Conservation (phyloP, 2,888 invertebrate species). For the Tanypteryx hageni region DNA sequence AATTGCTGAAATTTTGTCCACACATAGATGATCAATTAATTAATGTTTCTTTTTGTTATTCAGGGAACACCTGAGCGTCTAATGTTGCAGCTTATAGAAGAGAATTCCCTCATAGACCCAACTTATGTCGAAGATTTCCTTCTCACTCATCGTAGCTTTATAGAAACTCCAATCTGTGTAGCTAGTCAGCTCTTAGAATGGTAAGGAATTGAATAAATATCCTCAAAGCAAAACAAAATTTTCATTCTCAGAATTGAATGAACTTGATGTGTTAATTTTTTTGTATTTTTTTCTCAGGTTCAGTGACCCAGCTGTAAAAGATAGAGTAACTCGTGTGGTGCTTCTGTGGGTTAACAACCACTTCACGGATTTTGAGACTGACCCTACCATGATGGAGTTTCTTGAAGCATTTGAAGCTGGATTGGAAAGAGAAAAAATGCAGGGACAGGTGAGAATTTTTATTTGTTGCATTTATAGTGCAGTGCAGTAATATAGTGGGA, state of each 20-base stretch:
- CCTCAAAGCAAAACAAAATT: neutral
- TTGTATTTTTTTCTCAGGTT: slow-evolving; percentile 76
- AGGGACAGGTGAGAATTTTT: slow-evolving; percentile 80
- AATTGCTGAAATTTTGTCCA: neutral
- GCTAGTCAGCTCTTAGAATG: slow-evolving; percentile 92
- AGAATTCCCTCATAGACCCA: slow-evolving; percentile 94
- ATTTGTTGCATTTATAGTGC: neutral
- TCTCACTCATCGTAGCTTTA: slow-evolving; percentile 96
- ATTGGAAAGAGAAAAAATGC: slow-evolving; percentile 90
- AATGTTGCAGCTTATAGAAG: slow-evolving; percentile 96
- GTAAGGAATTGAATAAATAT: slow-evolving; percentile 73
- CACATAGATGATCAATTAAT: neutral
- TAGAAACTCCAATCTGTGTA: slow-evolving; percentile 89
- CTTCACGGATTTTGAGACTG: slow-evolving; percentile 98
- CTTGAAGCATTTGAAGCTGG: slow-evolving; percentile 93
- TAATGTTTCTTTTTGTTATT: slow-evolving; percentile 65
- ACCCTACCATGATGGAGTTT: slow-evolving; percentile 97
- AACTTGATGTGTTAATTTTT: neutral
- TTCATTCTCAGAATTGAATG: neutral
- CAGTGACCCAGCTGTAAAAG: slow-evolving; percentile 84
- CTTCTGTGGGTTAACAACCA: slow-evolving; percentile 99
- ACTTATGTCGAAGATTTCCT: slow-evolving; percentile 99
- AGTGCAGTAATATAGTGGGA: neutral
- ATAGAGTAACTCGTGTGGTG: slow-evolving; percentile 96
- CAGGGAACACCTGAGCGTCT: slow-evolving; percentile 91